Base-by-base conservation (phyloP, 1,140 invertebrate species). In the Drosophila prosaltans region DNA sequence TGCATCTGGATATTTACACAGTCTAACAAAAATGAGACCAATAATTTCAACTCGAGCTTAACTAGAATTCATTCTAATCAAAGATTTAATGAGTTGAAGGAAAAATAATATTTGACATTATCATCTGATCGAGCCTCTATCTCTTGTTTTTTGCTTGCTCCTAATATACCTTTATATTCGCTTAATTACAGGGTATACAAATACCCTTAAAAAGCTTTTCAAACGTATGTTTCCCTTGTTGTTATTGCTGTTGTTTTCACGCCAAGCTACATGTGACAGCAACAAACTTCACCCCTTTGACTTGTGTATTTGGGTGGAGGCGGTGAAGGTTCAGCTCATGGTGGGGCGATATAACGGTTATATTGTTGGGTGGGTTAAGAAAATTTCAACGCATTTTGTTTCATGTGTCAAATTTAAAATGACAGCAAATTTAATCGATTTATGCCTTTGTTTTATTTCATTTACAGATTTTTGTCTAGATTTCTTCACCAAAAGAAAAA, bases 341-440 rank as follows among this genome's bases (percentile, higher is more conserved):
- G 41, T 4, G 11, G n/a, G 11, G 21, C n/a, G 8, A 40, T 11
- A 40, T 36, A 36, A 36, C 39, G 21, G 21, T 51, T 36, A 6
- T 1, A 4, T 6, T 36, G 8, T 16, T 51, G 45, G 45, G 21
- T 51, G 45, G 45, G 45, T 26, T 51, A 51, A 51, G 40, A 41
- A 51, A 51, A 69, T 69, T 77, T 65, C 64, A 61, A 63, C 72
- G 58, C 74, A 75, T 85, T 85, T 75, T 81, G 82, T 81, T 81
- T 85, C 81, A 80, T 90, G 72, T 84, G 75, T 81, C 81, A 84
- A 90, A 81, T 90, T 84, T 90, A 85, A 89, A 90, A 90, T 81
- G 85, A 89, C 84, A 90, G 85, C 75, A 81, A 81, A 75, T 84
- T 84, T 90, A 90, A 85, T 81, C 85, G 81, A 90, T 90, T 81